Evolutionary conservation across 1,140 invertebrate genomes (phyloP), one percentile per base, ranked within the genome.

Genomic region (Pseudomyrmex gracilis): DNA sequence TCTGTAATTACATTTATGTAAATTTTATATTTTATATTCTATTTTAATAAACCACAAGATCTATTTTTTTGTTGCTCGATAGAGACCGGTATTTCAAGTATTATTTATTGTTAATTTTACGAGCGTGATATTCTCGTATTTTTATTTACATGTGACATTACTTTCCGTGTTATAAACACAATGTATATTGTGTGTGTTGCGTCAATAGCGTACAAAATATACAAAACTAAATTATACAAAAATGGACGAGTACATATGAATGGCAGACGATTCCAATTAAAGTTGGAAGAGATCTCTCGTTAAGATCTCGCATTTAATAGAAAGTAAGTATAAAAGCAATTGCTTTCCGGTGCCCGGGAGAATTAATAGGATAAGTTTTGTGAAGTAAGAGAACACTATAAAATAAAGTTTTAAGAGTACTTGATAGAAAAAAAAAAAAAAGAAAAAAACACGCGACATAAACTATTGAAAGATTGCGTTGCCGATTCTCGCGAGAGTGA

Each of bases 291-390:
- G 47, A 34, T 34, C 34, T 47, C 64, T 70, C 43, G 76, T 70
- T 68, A 70, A 47, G 20, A 24, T 70, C 51, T 57, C 63, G 15
- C 51, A 15, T 45, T 12, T 9, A 8, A 57, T 47, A 67, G 34
- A 24, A 55, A 45, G 24, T 57, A 45, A 10, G 20, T 34, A 22
- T 45, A 68, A 78, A 78, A 78, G 51, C 68, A 78, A 78, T 58
- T 78, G 64, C 64, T 78, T 78, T 70, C 51, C 58, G 53, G 12
- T 22, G 45, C 15, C 22, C 66, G 12, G 24, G 43, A 57, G 64
- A 66, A 68, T 78, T 78, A 78, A 78, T 68, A 68, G 51, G 15
- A 78, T 78, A 78, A 78, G 74, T 78, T 78, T 78, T 7, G 34
- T 34, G 10, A 68, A 78, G 74, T 57, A 43, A 57, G 10, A 20